Evolutionary conservation across 2,113 vertebrate species (phyloP), one percentile per base, ranked within the genome.

Genomic region (Dicentrarchus labrax): DNA sequence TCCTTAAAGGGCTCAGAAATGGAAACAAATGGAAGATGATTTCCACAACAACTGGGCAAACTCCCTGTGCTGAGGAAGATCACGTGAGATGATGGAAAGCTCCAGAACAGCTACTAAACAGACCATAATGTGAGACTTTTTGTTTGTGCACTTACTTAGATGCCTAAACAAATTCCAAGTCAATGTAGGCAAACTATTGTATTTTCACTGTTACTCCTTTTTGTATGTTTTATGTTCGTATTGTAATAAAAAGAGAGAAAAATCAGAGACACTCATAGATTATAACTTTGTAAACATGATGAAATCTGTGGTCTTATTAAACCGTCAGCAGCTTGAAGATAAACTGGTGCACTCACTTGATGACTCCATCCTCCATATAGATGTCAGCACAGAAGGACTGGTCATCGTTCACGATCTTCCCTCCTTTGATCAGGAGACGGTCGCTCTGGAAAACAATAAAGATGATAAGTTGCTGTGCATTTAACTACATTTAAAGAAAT

Each of bases 321-420:
- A 24, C 24, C 45, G 22, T 22, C 59, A 16, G 62, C 11, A 41
- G 30, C 16, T 39, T 54, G 4, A 67, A 56, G 5, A 48, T 51
- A 64, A 16, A 66, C 0, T 4, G 19, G 22, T 13, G 13, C 78
- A 96, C 97, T 98, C 94, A 99, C 98, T 99, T 99, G 95, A 99
- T 99, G 92, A 99, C 93, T 38, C 98, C 98, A 94, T 99, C 98
- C 93, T 99, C 98, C 96, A 99, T 99, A 88, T 99, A 99, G 91
- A 99, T 97, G 95, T 99, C 98, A 69, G 98, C 98, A 57, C 96
- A 97, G 92, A 99, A 99, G 4, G 98, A 99, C 95, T 99, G 98
- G 96, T 99, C 98, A 95, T 99, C 98, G 3, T 99, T 99, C 76
- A 99, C 98, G n/a, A 99, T 99, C 96, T 99, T 99, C 7, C 96